Base-by-base conservation (phyloP, 2,113 vertebrate genomes). In the Pycnonotus jocosus region DNA sequence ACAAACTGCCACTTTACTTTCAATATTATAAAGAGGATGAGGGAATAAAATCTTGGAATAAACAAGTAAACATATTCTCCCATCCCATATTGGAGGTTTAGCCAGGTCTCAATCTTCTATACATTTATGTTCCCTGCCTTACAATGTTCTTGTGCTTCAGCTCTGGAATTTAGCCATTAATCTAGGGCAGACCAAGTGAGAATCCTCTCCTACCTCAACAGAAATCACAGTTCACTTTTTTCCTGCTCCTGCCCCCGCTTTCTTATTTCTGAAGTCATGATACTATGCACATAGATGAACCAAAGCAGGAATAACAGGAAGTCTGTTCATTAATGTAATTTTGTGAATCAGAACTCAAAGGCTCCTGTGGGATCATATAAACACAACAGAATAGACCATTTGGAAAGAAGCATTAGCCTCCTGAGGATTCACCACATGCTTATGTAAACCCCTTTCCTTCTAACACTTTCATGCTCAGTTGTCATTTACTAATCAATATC, bases 181-280 rank as follows among this genome's bases (percentile, higher is more conserved):
- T 33, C 33, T n/a, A 68, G 30, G 38, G 12, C 17, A 68, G 13
- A 62, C 33, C 68, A 74, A 88, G 21, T 21, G 25, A 70, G 37
- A 93, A 65, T 24, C 18, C 6, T 38, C 31, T 76, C 40, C 45
- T 47, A 61, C 23, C 27, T 45, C 18, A 33, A 44, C 8, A 56
- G 76, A 85, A 79, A 56, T 23, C 33, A 72, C 51, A 86, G 31
- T 25, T 66, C 27, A 40, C 14, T 90, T 86, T 73, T 72, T 45
- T 54, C 33, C 23, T 37, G 3, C 14, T 15, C 8, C 14, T 14
- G 2, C 6, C 4, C 4, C 1, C 0, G 0, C 2, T 21, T 24
- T 18, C 38, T 45, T 48, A 6, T 22, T 78, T 50, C 64, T 37
- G 18, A 84, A 73, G 28, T 44, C 69, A 61, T 9, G 35, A 31